Percentiles rank a stretch among this genome's conserved stretches.
Conservation (phyloP, 2,888 invertebrate species). For the Lucinisca nassula region DNA sequence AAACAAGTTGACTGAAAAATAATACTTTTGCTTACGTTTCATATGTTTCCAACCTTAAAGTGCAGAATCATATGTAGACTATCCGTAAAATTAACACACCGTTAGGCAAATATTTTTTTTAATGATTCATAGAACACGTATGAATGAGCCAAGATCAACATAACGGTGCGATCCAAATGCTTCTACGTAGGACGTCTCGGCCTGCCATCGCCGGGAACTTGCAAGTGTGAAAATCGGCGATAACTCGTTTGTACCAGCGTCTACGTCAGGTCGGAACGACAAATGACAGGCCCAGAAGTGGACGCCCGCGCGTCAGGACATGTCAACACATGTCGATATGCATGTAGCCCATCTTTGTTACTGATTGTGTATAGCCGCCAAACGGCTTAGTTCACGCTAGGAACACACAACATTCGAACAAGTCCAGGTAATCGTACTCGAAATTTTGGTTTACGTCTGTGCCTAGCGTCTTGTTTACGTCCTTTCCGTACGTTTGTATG, state of each 20-base stretch:
- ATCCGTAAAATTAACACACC: too few species aligned
- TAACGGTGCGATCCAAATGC: not conserved
- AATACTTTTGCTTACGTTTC: not conserved
- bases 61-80: not conserved
- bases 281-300: not conserved
- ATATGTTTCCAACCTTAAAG: not conserved
- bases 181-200: too few species aligned
- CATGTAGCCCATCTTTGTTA: not conserved
- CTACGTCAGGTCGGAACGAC: not conserved
- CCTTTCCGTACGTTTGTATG: too few species aligned
- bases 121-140: not conserved
- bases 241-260: not conserved
- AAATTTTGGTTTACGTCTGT: too few species aligned
- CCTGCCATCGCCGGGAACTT: too few species aligned
- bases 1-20: too few species aligned
- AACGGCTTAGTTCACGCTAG: not conserved
- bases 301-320: not conserved
- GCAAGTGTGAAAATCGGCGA: not conserved
- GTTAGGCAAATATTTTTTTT: too few species aligned
- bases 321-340: not conserved
- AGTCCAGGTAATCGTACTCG: not conserved
- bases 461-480: too few species aligned
- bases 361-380: too few species aligned
- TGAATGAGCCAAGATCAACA: not conserved
- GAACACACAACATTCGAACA: too few species aligned